These are phyloP conservation scores for Synergus umbraculus DNA, from an alignment of 2,888 invertebrate species.

Conservation along the genomic window DNA sequence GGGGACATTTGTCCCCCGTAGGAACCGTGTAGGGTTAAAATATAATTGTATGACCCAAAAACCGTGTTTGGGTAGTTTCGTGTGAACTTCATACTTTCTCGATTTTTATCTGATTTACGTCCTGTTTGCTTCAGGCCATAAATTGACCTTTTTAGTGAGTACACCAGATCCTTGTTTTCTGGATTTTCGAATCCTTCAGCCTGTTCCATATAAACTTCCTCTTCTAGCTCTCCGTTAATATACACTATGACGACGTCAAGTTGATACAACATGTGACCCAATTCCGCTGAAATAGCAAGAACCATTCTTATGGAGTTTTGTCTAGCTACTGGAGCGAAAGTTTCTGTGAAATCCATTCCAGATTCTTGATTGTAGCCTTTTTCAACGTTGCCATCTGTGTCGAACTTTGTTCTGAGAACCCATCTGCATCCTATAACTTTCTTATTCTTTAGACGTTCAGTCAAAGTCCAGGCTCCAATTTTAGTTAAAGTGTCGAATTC, in stretches of 20 bases:
- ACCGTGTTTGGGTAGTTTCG: too few species aligned
- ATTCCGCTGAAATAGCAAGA: constrained; percentile 54
- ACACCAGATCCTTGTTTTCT: constrained; percentile 48
- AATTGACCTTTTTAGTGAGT: constrained; percentile 52
- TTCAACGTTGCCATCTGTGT: constrained; percentile 54
- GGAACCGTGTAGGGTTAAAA: too few species aligned
- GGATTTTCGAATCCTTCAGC: constrained; percentile 45
- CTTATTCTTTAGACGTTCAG: constrained; percentile 38
- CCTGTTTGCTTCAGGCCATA: constrained; percentile 57
- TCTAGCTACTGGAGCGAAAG: constrained; percentile 55
- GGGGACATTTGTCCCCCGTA: too few species aligned
- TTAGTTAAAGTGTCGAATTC: constrained; percentile 48
- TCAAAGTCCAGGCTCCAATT: constrained; percentile 46
- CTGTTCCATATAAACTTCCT: constrained; percentile 50
- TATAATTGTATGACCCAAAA: too few species aligned
- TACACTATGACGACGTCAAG: constrained; percentile 47
- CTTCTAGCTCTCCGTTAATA: constrained; percentile 50
- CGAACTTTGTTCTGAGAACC: constrained; percentile 57
- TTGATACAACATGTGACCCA: constrained; percentile 45
- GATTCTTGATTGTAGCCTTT: constrained; percentile 60
- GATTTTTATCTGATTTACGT: too few species aligned
- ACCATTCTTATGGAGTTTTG: constrained; percentile 58
- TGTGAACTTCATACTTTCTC: too few species aligned
- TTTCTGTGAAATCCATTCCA: constrained; percentile 57
- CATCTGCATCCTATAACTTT: constrained; percentile 53